These are phyloP conservation scores for Trissolcus basalis DNA, from an alignment of 1,140 invertebrate species.

Conservation along the genomic window DNA sequence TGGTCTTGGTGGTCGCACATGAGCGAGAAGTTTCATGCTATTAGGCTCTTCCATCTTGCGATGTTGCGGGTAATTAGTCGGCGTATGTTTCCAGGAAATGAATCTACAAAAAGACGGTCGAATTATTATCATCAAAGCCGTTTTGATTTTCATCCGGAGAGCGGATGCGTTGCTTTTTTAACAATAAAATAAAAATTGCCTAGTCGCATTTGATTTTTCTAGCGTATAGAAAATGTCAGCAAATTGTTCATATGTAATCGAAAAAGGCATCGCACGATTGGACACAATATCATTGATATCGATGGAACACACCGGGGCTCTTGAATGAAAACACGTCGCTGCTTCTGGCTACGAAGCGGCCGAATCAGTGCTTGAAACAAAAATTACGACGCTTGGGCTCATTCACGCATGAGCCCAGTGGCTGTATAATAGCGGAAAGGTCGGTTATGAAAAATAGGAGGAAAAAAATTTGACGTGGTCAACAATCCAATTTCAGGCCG, in stretches of 20 bases:
- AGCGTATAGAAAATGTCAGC: too few relatives aligned
- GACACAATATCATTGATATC: background rate
- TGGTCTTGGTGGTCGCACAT: conserved; percentile 35
- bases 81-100: too few relatives aligned
- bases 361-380: background rate
- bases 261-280: too few relatives aligned
- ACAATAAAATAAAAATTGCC: too few relatives aligned
- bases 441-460: conserved; percentile 28
- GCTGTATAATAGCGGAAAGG: conserved; percentile 19
- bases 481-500: conserved; percentile 36
- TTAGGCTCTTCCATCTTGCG: conserved; percentile 6
- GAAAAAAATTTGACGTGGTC: conserved; percentile 20
- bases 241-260: too few relatives aligned
- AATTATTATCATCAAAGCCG: too few relatives aligned
- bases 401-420: conserved; percentile 4
- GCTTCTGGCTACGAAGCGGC: background rate
- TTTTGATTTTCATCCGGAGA: too few relatives aligned
- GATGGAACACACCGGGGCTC: background rate
- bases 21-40: conserved; percentile 30
- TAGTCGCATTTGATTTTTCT: too few relatives aligned
- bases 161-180: too few relatives aligned
- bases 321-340: background rate
- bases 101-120: too few relatives aligned
- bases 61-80: too few relatives aligned
- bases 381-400: background rate